A percentile compares a stretch with the other conserved stretches of the same genome.
Conservation (phyloP, 1,140 invertebrate species). For the Pseudomyrmex gracilis region DNA sequence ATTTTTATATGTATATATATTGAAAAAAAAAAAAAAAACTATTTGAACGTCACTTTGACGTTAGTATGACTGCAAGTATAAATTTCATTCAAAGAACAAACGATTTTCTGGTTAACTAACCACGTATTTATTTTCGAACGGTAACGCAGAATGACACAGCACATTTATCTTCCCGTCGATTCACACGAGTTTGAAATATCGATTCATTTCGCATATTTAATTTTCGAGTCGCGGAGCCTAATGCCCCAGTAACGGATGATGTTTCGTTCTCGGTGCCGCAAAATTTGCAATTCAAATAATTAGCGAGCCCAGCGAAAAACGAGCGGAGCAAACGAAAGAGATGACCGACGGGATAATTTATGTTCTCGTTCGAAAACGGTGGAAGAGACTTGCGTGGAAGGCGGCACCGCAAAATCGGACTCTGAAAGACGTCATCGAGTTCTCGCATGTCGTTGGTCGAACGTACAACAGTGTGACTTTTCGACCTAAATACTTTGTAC, state of each 20-base stretch:
- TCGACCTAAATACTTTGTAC: slow-evolving; percentile 81
- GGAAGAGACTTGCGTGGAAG: slow-evolving; percentile 38
- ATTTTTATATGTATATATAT: neutral
- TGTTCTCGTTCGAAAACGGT: neutral
- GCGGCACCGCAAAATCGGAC: slow-evolving; percentile 57
- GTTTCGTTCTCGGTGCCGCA: slow-evolving; percentile 50
- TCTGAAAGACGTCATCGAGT: slow-evolving; percentile 36
- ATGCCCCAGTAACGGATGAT: slow-evolving; percentile 79
- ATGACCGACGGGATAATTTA: slow-evolving; percentile 46
- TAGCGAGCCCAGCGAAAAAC: slow-evolving; percentile 64
- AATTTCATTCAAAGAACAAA: no score
- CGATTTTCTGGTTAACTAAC: no score
- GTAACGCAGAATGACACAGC: neutral
- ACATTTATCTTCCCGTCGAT: neutral
- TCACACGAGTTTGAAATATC: neutral
- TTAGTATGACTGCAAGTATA: no score
- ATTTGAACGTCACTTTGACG: no score
- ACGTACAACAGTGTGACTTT: slow-evolving; percentile 80
- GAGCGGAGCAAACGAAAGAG: slow-evolving; percentile 46
- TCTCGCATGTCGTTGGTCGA: slow-evolving; percentile 66
- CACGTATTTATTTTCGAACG: no score
- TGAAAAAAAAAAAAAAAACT: no score
- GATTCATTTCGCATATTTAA: slow-evolving; percentile 20
- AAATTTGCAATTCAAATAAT: slow-evolving; percentile 81
- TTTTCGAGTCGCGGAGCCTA: slow-evolving; percentile 54